phyloP scores from a whole-genome alignment of 2,888 invertebrate genomes.

The Eristalis intricaria region DNA sequence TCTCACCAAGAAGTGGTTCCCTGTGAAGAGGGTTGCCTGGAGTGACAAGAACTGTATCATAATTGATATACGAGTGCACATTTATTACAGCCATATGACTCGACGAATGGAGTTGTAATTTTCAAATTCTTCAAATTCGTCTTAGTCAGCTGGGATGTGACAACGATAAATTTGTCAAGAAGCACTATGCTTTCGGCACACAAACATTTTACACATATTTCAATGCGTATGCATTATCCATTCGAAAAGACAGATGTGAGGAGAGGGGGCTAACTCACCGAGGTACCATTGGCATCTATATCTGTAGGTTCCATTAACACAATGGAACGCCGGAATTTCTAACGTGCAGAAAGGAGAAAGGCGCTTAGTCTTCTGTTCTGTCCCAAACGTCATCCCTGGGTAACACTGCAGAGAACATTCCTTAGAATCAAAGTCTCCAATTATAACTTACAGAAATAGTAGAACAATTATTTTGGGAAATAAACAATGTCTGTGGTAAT shows the following conservation, averaged over 20 bases:
- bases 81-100: not conserved
- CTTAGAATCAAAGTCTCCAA: too few species aligned
- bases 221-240: not conserved
- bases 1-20: not conserved
- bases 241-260: not conserved
- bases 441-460: too few species aligned
- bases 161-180: not conserved
- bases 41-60: not conserved
- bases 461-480: too few species aligned
- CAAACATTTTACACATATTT: not conserved
- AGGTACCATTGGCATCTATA: too few species aligned
- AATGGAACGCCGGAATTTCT: too few species aligned
- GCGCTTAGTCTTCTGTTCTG: too few species aligned
- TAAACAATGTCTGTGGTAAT: too few species aligned
- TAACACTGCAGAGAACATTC: too few species aligned
- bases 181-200: not conserved
- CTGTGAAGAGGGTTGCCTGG: not conserved
- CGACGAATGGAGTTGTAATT: conserved; percentile 20
- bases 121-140: conserved; percentile 35
- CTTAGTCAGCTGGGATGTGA: conserved; percentile 18
- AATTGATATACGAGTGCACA: not conserved
- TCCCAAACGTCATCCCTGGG: too few species aligned
- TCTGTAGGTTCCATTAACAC: too few species aligned
- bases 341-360: too few species aligned
- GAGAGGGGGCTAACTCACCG: not conserved